A percentile compares a stretch with the other conserved stretches of the same genome.
phyloP scores from a whole-genome alignment of 2,888 invertebrate genomes.

The Hedya salicella region DNA sequence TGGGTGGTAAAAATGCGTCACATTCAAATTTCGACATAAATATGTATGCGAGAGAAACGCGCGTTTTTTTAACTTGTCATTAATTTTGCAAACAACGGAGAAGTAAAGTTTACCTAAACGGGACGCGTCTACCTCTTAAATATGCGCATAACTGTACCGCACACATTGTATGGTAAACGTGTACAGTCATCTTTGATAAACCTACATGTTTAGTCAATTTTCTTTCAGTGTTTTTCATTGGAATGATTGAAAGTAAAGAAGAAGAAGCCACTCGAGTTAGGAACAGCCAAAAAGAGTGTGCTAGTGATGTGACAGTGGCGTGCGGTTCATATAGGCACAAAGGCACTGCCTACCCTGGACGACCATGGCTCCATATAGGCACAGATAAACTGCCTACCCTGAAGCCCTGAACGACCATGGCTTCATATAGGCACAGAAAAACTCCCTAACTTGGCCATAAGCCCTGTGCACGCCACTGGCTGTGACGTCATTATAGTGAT shows the following conservation, averaged over 20 bases:
- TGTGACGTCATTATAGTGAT: too few relatives aligned
- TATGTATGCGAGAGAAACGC: constrained; percentile 59
- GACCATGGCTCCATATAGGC: too few relatives aligned
- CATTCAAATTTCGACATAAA: constrained; percentile 52
- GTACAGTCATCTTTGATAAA: constrained; percentile 47
- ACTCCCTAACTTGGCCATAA: too few relatives aligned
- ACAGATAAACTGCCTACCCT: too few relatives aligned
- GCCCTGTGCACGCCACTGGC: too few relatives aligned
- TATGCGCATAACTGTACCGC: constrained; percentile 66
- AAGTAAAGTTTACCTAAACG: constrained; percentile 54
- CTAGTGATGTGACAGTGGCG: too few relatives aligned
- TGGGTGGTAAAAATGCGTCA: constrained; percentile 37
- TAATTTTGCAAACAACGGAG: constrained; percentile 62
- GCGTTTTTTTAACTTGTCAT: constrained; percentile 58
- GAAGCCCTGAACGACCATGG: too few relatives aligned
- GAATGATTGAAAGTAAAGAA: background rate
- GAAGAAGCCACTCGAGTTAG: too few relatives aligned
- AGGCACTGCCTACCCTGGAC: too few relatives aligned
- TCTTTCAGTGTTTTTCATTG: constrained; percentile 8
- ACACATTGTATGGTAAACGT: constrained; percentile 72
- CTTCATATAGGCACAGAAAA: too few relatives aligned
- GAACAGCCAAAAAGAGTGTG: too few relatives aligned
- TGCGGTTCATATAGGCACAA: too few relatives aligned
- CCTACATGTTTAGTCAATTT: constrained; percentile 14
- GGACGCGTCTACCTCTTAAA: constrained; percentile 58